These are phyloP conservation scores for Dasypogon diadema DNA, from an alignment of 2,888 invertebrate genomes.

Conservation along the genomic window DNA sequence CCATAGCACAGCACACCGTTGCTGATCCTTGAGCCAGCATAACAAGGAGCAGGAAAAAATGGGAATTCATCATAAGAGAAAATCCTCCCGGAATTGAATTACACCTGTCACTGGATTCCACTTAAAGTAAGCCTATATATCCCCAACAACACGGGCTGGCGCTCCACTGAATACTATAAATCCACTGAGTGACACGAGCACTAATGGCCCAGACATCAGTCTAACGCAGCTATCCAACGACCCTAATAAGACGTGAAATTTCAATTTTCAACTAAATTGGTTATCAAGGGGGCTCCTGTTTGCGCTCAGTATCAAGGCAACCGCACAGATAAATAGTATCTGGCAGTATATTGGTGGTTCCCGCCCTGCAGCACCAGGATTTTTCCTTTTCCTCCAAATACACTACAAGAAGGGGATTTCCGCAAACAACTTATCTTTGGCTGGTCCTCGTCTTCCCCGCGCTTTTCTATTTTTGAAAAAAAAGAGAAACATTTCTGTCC, in stretches of 20 bases:
- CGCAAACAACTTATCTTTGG: conserved; percentile 26
- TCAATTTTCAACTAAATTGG: conserved; percentile 54
- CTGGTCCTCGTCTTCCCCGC: background rate
- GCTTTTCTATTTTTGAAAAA: background rate
- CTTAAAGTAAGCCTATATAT: conserved; percentile 20
- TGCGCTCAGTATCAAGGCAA: background rate
- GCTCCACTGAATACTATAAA: background rate
- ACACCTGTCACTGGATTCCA: conserved; percentile 46
- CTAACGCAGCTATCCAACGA: conserved; percentile 23
- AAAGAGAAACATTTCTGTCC: background rate
- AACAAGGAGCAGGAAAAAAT: background rate
- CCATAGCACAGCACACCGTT: background rate
- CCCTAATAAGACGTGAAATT: conserved; percentile 54
- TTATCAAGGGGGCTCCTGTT: conserved; percentile 23
- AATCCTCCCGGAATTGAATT: conserved; percentile 46
- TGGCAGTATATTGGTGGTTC: background rate
- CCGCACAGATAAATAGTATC: background rate
- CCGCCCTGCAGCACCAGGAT: background rate
- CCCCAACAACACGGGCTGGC: background rate
- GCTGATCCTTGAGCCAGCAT: background rate
- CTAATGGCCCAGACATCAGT: conserved; percentile 42
- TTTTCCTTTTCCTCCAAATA: background rate
- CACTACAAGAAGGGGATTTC: conserved; percentile 10
- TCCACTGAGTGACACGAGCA: conserved; percentile 21
- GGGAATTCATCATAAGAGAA: conserved; percentile 34